A percentile compares a stretch with the other conserved stretches of the same genome.
Conservation (phyloP, 2,888 invertebrate species). For the Schizotus pectinicornis region DNA sequence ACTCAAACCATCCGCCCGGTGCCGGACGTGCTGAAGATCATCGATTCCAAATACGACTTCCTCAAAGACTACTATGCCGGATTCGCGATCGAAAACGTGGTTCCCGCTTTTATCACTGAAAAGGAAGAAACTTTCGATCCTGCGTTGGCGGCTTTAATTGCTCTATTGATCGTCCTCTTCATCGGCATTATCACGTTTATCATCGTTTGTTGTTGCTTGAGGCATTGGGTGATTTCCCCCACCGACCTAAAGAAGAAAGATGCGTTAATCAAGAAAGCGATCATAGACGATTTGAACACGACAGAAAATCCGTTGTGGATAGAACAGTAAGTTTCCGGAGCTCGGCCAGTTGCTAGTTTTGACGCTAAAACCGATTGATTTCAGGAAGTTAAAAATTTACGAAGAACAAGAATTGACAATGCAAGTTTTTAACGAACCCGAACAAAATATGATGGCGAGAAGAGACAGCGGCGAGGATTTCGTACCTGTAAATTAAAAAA, state of each 20-base stretch:
- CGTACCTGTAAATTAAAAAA: conserved; percentile 6
- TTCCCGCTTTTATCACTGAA: conserved; percentile 70
- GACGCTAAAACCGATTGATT: conserved; percentile 25
- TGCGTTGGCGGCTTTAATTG: conserved; percentile 84
- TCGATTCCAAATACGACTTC: conserved; percentile 86
- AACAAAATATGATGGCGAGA: conserved; percentile 60
- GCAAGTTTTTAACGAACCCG: conserved; percentile 87
- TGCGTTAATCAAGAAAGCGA: conserved; percentile 81
- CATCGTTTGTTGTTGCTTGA: conserved; percentile 86
- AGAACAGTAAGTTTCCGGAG: conserved; percentile 72
- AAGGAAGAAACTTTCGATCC: conserved; percentile 83
- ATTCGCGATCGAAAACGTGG: conserved; percentile 76
- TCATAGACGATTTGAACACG: conserved; percentile 84
- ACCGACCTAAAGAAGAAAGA: conserved; percentile 84
- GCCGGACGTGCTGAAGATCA: conserved; percentile 77
- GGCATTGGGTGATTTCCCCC: conserved; percentile 85
- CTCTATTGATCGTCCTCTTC: conserved; percentile 81
- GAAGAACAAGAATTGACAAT: conserved; percentile 93
- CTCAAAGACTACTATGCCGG: conserved; percentile 79
- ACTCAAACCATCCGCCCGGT: conserved; percentile 79
- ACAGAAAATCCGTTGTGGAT: conserved; percentile 94
- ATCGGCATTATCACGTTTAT: conserved; percentile 87
- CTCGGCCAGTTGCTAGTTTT: conserved; percentile 1
- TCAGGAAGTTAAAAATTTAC: conserved; percentile 82
- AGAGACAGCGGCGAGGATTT: conserved; percentile 56